phyloP scores from a whole-genome alignment of 2,797 vertebrate species.

The Ceyx erithaca region DNA sequence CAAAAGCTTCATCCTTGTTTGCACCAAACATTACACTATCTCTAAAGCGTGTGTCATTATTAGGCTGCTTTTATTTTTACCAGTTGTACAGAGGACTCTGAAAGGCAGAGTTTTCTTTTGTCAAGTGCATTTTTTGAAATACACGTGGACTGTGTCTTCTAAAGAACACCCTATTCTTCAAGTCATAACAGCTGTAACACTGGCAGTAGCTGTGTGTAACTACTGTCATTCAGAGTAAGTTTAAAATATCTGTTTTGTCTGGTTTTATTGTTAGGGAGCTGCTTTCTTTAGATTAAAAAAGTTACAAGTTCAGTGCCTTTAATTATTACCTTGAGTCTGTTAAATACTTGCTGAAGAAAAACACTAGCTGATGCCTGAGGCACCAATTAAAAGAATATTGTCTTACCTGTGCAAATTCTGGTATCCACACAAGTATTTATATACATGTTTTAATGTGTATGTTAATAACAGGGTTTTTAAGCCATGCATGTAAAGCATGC shows the following conservation, averaged over 20 bases:
- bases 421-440: not conserved
- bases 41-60: not conserved
- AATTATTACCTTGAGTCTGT: not conserved
- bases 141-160: fast-evolving
- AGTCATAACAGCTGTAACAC: not conserved
- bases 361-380: not conserved
- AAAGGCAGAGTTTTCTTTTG: not conserved
- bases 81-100: not conserved
- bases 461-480: not conserved
- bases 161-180: not conserved
- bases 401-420: not conserved
- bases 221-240: not conserved
- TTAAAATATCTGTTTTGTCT: not conserved
- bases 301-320: not conserved
- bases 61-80: not conserved
- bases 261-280: not conserved
- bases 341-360: not conserved
- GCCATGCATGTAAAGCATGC: not conserved
- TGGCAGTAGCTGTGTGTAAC: not conserved
- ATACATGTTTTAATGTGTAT: not conserved
- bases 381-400: not conserved
- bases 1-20: not conserved
- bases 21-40: not conserved
- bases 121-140: not conserved
- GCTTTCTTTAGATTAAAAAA: conserved; percentile 6